Evolutionary conservation across 2,888 invertebrate genomes (phyloP), one percentile per base, ranked within the genome.

Genomic region (Plagiodera versicolora): DNA sequence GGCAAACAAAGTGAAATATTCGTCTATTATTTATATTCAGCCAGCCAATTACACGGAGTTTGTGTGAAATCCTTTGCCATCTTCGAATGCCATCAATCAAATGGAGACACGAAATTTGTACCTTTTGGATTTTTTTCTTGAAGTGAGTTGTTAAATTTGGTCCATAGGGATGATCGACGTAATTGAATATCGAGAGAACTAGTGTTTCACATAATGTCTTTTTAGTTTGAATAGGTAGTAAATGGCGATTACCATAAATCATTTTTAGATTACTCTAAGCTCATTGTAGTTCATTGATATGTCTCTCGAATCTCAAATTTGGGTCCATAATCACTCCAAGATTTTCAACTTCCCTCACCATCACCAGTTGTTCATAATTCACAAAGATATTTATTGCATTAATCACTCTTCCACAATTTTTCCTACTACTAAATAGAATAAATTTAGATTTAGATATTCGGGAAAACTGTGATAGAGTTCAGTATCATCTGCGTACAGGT

Each of bases 391-490:
- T 16, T 4, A 45, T 45, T 18, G 18, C 2, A 45, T 45, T 45
- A 44, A 45, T 8, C 17, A 2, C 45, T 45, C 17, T 16, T 45
- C 18, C 45, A 45, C 17, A 45, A 17, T 45, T 45, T 45, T 45
- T 45, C 16, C 16, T 18, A 45, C 45, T 45, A 45, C 45, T 17
- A 11, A 45, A 45, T 45, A 16, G 10, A 16, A 45, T 45, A 8
- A 45, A 45, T 45, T 45, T 45, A 45, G 45, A 45, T 45, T 45
- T 45, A 18, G n/a, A n/a, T n/a, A n/a, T n/a, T n/a, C n/a, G n/a
- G n/a, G n/a, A n/a, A n/a, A n/a, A n/a, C n/a, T n/a, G n/a, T n/a
- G n/a, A n/a, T n/a, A n/a, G n/a, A n/a, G n/a, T n/a, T n/a, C n/a
- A n/a, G n/a, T n/a, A n/a, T n/a, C n/a, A n/a, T n/a, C n/a, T n/a